Evolutionary conservation across 2,888 invertebrate species (phyloP).

Genomic region (Dusona sp.): DNA sequence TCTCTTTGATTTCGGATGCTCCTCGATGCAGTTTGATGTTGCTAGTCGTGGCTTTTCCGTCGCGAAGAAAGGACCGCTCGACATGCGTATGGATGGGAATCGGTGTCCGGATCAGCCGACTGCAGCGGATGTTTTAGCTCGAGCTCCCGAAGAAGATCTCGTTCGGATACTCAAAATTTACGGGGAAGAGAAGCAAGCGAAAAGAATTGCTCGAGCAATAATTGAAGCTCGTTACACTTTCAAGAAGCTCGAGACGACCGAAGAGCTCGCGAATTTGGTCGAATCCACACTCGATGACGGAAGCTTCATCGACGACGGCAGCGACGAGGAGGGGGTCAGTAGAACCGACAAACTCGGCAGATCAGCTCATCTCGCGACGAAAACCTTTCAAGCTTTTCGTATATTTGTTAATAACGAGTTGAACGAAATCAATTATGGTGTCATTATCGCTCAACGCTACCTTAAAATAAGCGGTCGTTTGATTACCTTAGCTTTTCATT

Average conservation of each 20-base stretch:
- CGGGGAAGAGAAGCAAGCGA: slow-evolving; percentile 95
- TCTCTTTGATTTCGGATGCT: slow-evolving; percentile 97
- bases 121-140: slow-evolving; percentile 94
- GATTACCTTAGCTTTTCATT: slow-evolving; percentile 95
- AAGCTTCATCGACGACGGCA: neutral
- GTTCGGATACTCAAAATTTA: slow-evolving; percentile 94
- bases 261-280: slow-evolving; percentile 92
- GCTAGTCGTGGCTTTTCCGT: slow-evolving; percentile 94
- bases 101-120: slow-evolving; percentile 90
- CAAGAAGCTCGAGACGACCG: slow-evolving; percentile 92
- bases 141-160: slow-evolving; percentile 91
- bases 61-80: slow-evolving; percentile 93
- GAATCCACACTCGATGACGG: slow-evolving; percentile 87
- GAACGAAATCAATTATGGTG: slow-evolving; percentile 96
- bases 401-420: slow-evolving; percentile 98
- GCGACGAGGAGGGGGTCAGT: slow-evolving; percentile 82
- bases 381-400: slow-evolving; percentile 96
- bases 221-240: slow-evolving; percentile 93
- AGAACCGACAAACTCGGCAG: slow-evolving; percentile 91
- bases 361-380: slow-evolving; percentile 93
- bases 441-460: slow-evolving; percentile 91
- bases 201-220: slow-evolving; percentile 94
- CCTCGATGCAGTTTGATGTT: slow-evolving; percentile 97
- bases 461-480: slow-evolving; percentile 92
- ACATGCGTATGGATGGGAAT: slow-evolving; percentile 97